Conservation (phyloP, 2,113 vertebrate species). For the Madoqua kirkii region DNA sequence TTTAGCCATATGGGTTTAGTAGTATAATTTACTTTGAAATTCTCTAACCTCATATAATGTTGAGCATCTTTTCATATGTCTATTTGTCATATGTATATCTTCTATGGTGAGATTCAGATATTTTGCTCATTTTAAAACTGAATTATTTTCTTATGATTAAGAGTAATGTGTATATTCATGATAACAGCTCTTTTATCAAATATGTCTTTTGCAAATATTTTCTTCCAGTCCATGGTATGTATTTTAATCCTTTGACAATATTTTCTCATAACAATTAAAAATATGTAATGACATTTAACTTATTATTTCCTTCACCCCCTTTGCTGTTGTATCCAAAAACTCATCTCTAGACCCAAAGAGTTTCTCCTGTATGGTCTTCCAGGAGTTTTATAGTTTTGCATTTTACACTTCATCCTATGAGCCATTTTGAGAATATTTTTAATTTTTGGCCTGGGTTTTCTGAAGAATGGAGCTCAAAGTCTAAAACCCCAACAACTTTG, state of each 20-base stretch:
- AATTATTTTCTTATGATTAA: neutral
- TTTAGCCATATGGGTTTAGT: neutral
- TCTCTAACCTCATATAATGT: neutral
- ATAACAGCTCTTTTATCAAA: neutral
- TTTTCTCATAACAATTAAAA: neutral
- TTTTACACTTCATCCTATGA: neutral
- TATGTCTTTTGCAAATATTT: neutral
- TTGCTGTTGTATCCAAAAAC: neutral
- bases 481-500: neutral
- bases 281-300: neutral
- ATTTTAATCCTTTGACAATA: neutral
- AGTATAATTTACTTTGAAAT: neutral
- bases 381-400: neutral
- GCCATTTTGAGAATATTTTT: neutral
- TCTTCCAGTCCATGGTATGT: neutral
- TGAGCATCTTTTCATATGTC: neutral
- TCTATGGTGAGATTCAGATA: neutral
- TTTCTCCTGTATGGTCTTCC: neutral
- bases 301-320: neutral
- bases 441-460: neutral
- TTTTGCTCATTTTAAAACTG: neutral
- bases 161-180: neutral
- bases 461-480: neutral
- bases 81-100: neutral
- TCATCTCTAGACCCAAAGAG: neutral